Conservation (phyloP, 2,888 invertebrate species). For the Halictus ligatus region DNA sequence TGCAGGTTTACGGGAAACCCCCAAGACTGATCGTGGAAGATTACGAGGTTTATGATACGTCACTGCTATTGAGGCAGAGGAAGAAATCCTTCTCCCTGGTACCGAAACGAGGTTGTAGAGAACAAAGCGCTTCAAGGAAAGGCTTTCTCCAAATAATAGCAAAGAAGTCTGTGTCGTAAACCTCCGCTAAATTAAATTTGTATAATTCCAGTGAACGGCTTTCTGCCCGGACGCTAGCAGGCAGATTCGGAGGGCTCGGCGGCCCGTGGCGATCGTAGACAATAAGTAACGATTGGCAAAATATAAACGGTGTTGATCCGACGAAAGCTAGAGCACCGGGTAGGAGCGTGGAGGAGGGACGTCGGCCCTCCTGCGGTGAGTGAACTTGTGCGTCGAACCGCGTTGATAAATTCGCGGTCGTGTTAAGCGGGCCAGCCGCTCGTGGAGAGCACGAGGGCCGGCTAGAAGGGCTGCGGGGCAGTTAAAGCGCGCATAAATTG, state of each 20-base stretch:
- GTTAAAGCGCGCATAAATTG: constrained; percentile 82
- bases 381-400: constrained; percentile 77
- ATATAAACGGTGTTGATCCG: constrained; percentile 70
- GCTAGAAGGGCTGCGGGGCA: constrained; percentile 61
- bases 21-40: no score
- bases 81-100: no score
- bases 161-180: no score
- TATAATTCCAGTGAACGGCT: neutral
- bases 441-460: constrained; percentile 48
- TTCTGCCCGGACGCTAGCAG: neutral
- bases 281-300: constrained; percentile 43
- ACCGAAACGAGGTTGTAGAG: no score
- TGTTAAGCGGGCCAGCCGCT: constrained; percentile 72
- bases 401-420: constrained; percentile 80
- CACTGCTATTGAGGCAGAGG: no score
- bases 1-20: no score
- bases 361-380: constrained; percentile 73
- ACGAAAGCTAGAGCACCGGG: constrained; percentile 42
- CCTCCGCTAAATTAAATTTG: no score
- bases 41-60: no score
- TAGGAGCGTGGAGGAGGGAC: constrained; percentile 15
- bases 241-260: constrained; percentile 1
- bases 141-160: no score
- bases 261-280: constrained; percentile 25
- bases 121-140: no score